Evolutionary conservation across 1,140 invertebrate species (phyloP).

Genomic region (Drosophila rufa): DNA sequence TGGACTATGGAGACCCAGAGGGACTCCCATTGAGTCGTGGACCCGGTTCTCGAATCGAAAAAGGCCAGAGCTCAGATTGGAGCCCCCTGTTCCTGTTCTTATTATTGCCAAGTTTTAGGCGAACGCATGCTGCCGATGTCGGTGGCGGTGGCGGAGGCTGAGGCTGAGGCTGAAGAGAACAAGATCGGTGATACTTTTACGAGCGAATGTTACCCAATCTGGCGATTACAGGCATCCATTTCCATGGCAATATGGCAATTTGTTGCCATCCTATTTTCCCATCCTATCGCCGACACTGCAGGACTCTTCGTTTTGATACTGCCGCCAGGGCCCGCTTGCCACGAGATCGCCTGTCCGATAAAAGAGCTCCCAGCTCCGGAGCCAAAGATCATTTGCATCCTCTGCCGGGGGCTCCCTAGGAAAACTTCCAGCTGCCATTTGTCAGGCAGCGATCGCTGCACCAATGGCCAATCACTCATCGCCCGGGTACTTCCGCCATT

Average conservation of each 20-base stretch:
- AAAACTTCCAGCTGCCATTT: slow-evolving; percentile 45
- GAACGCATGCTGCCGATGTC: slow-evolving; percentile 39
- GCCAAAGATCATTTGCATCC: slow-evolving; percentile 32
- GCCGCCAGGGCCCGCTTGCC: slow-evolving; percentile 43
- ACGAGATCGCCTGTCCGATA: slow-evolving; percentile 58
- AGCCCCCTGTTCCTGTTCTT: slow-evolving; percentile 23
- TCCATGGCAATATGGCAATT: slow-evolving; percentile 61
- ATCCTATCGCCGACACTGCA: slow-evolving; percentile 69
- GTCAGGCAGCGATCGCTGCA: slow-evolving; percentile 29
- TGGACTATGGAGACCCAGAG: background rate
- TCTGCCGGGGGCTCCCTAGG: slow-evolving; percentile 16
- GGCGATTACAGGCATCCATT: slow-evolving; percentile 68
- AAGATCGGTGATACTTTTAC: slow-evolving; percentile 71
- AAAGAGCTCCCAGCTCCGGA: slow-evolving; percentile 17
- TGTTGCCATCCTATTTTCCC: slow-evolving; percentile 71
- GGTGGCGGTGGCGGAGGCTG: background rate
- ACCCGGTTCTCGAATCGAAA: background rate
- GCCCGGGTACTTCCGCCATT: slow-evolving; percentile 26
- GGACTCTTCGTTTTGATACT: slow-evolving; percentile 74
- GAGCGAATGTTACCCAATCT: slow-evolving; percentile 71
- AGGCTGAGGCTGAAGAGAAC: slow-evolving; percentile 1
- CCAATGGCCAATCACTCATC: slow-evolving; percentile 62
- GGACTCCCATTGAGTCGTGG: background rate
- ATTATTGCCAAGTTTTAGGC: slow-evolving; percentile 27
- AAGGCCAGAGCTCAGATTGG: slow-evolving; percentile 14